phyloP scores from a whole-genome alignment of 2,113 vertebrate genomes.

The Balaenoptera acutorostrata region DNA sequence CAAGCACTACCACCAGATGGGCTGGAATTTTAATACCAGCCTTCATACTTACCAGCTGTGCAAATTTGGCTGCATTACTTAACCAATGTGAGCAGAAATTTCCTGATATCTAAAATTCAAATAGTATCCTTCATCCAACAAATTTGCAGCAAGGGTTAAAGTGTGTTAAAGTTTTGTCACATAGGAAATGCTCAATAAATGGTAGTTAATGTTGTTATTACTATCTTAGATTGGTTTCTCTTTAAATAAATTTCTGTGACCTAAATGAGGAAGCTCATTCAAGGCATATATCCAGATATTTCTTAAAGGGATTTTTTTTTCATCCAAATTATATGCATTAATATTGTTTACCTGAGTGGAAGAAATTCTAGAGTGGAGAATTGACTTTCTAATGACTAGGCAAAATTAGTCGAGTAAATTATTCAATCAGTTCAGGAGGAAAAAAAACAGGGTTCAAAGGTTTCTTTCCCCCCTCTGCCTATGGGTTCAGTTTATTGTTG shows the following conservation, averaged over 20 bases:
- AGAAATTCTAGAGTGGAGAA: conserved; percentile 25
- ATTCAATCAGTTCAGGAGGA: not conserved
- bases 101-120: conserved; percentile 10
- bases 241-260: not conserved
- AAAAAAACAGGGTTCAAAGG: not conserved
- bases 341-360: conserved; percentile 20
- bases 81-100: conserved; percentile 1
- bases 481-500: not conserved
- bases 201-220: not conserved
- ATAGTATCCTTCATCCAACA: not conserved
- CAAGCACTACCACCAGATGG: not conserved
- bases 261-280: not conserved
- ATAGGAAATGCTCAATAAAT: not conserved
- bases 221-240: not conserved
- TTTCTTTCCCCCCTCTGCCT: not conserved
- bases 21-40: not conserved
- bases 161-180: not conserved
- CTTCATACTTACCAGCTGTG: not conserved
- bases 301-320: not conserved
- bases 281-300: not conserved
- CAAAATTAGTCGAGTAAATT: conserved; percentile 27
- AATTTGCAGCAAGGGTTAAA: not conserved
- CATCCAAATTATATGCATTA: not conserved
- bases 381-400: not conserved
- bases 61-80: not conserved